Conservation (phyloP, 2,888 invertebrate species). For the Magallana nippona region DNA sequence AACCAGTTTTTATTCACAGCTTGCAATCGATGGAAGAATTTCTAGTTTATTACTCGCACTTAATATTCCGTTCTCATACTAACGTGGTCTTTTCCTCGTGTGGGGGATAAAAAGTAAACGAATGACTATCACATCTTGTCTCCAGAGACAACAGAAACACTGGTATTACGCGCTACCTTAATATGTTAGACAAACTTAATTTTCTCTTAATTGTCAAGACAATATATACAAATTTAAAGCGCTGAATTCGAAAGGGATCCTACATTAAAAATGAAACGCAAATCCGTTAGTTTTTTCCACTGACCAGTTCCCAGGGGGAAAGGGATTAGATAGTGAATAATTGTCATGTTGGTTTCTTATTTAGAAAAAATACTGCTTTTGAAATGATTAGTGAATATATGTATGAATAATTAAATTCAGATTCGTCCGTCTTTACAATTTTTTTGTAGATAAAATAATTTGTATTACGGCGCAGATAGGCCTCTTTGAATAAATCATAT, state of each 20-base stretch:
- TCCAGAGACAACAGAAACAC: slow-evolving; percentile 11
- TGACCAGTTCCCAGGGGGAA: neutral
- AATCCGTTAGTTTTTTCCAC: neutral
- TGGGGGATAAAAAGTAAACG: slow-evolving; percentile 47
- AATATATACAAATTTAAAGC: slow-evolving; percentile 32
- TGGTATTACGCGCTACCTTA: slow-evolving; percentile 25
- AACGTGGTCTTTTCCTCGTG: slow-evolving; percentile 14
- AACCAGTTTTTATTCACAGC: slow-evolving; percentile 42
- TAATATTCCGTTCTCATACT: slow-evolving; percentile 50
- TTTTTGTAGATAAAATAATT: neutral
- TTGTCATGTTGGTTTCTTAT: neutral
- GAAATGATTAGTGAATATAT: neutral
- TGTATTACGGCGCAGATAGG: neutral
- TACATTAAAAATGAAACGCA: slow-evolving; percentile 5
- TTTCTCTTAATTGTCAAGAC: slow-evolving; percentile 39
- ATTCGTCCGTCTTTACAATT: neutral
- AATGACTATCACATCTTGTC: slow-evolving; percentile 32
- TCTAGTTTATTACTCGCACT: slow-evolving; percentile 52
- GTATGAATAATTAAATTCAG: slow-evolving; percentile 9
- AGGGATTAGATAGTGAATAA: neutral
- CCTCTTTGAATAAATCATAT: neutral
- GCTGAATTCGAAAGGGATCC: neutral
- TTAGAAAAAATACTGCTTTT: neutral
- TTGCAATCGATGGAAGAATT: slow-evolving; percentile 47
- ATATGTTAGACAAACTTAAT: slow-evolving; percentile 46